Evolutionary conservation across 2,797 vertebrate genomes (phyloP), one percentile per base, ranked within the genome.

Genomic region (Choloepus didactylus): DNA sequence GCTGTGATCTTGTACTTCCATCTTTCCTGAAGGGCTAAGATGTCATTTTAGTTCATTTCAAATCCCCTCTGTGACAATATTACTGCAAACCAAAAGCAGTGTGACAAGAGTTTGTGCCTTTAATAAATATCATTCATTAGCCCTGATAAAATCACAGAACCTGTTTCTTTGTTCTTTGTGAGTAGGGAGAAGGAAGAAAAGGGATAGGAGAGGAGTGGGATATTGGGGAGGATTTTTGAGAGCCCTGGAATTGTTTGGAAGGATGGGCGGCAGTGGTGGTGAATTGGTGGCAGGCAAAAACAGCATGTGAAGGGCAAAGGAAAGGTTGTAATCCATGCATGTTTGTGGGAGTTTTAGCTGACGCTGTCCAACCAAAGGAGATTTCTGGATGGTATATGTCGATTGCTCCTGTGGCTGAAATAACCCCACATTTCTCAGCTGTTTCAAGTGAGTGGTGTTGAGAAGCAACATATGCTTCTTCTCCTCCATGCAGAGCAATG

Each of bases 401-500:
- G 18, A 35, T 85, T 86, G 59, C 60, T 93, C 54, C 83, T 93
- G 15, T 69, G 54, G 38, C 29, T 67, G 76, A 83, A 94, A 95
- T 23, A 80, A 56, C 66, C 73, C 21, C 29, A 56, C 4, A 29
- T 70, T 89, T 95, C 81, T 95, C 93, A 85, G 89, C 67, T 92
- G 67, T 89, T 77, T 81, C 72, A 75, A 96, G 59, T 85, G 89
- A 95, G 86, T 96, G 73, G 80, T 89, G 38, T 59, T 89, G 94
- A 97, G 95, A 95, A 75, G 77, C 86, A 89, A 12, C 76, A 95
- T 82, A 91, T 87, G 95, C 69, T 75, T 81, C 69, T 96, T 82
- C 29, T 31, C 23, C 21, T 91, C 41, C 67, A 56, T 60, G 73
- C 67, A 67, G 83, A 81, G 83, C 76, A 91, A 38, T 56, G 64